Percentiles rank a stretch among this genome's conserved stretches.
phyloP scores from a whole-genome alignment of 1,140 invertebrate species.

The Drosophila dunni region DNA sequence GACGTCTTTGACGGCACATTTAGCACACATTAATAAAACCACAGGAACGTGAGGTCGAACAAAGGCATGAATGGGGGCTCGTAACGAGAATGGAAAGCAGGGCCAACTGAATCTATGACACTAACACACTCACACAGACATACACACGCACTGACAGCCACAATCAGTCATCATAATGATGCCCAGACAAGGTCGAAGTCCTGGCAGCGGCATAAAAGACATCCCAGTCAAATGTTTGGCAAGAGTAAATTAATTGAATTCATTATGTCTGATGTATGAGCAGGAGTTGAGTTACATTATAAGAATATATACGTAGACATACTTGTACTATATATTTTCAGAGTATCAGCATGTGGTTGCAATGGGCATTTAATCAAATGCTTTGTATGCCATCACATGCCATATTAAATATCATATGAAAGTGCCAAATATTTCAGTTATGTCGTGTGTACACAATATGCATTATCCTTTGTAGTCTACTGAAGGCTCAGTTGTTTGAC shows the following conservation, averaged over 20 bases:
- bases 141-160: conserved; percentile 42
- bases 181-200: conserved; percentile 60
- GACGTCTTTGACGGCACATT: conserved; percentile 61
- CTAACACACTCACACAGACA: conserved; percentile 39
- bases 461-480: conserved; percentile 11
- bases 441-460: conserved; percentile 20
- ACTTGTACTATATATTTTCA: neutral
- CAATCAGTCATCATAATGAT: conserved; percentile 80
- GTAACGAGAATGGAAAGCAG: conserved; percentile 1
- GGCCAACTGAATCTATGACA: conserved; percentile 49
- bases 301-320: conserved; percentile 23
- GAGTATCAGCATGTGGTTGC: conserved; percentile 54
- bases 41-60: conserved; percentile 69
- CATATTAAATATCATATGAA: conserved; percentile 42
- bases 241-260: conserved; percentile 79
- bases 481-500: neutral
- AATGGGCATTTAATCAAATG: conserved; percentile 69
- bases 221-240: conserved; percentile 46
- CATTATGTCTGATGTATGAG: conserved; percentile 72
- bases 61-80: conserved; percentile 37
- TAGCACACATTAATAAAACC: conserved; percentile 80
- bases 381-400: conserved; percentile 14
- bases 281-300: conserved; percentile 1
- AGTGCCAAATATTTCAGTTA: conserved; percentile 24
- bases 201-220: conserved; percentile 20